Evolutionary conservation across 64 coral and sea anemone genomes (phyloP).

Genomic region (Trachythela sp.): DNA sequence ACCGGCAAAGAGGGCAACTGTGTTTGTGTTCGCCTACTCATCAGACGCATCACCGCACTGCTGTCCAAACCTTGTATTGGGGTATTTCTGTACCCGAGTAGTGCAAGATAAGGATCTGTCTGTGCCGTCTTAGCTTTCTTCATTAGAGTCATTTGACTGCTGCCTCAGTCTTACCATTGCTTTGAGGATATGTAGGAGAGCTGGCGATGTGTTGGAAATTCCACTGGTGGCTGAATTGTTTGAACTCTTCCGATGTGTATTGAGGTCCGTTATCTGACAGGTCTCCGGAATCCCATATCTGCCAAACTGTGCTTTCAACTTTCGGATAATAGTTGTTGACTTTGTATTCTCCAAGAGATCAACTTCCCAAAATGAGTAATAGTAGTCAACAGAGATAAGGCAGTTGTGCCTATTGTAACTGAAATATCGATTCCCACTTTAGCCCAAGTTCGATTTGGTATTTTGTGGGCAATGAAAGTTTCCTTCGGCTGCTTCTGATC

Average conservation of each 20-base stretch:
- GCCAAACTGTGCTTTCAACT: background rate
- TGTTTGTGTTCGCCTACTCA: background rate
- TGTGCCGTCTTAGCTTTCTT: background rate
- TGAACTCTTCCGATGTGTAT: background rate
- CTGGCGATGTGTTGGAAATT: background rate
- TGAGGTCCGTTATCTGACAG: background rate
- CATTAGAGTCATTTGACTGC: background rate
- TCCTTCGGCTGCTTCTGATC: background rate
- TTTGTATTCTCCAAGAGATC: background rate
- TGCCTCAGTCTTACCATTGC: background rate
- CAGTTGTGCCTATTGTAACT: background rate
- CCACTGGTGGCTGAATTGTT: background rate
- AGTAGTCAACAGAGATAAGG: constrained; percentile 6
- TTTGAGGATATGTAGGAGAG: background rate
- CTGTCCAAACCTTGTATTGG: background rate
- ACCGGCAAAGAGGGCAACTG: background rate
- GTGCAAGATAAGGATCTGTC: background rate
- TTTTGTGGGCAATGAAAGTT: background rate
- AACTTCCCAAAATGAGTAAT: background rate
- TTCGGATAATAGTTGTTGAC: background rate
- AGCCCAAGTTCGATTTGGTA: constrained; percentile 19
- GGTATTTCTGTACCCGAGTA: constrained; percentile 11
- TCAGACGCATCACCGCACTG: background rate
- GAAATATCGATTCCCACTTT: constrained; percentile 17
- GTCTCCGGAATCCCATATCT: constrained; percentile 13